phyloP scores from a whole-genome alignment of 2,888 invertebrate genomes.

The Noctuana brunneofusca region DNA sequence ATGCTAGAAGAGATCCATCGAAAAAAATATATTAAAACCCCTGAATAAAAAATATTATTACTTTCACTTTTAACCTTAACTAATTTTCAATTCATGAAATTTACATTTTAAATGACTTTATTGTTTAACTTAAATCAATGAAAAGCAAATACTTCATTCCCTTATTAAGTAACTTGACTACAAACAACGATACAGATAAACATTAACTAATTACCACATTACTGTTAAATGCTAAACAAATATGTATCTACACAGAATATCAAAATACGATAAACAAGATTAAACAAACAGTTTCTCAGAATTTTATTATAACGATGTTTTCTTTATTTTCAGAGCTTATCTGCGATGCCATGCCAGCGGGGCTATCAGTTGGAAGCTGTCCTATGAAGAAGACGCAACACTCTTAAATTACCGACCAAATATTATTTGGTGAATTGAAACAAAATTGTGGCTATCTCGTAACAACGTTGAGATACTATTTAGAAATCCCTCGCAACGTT shows the following conservation, averaged over 20 bases:
- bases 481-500: background rate
- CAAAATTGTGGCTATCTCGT: background rate
- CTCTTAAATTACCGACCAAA: conserved; percentile 8
- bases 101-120: background rate
- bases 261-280: conserved; percentile 18
- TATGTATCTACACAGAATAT: background rate
- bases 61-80: too few species aligned
- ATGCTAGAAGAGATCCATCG: too few species aligned
- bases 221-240: background rate
- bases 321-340: conserved; percentile 68
- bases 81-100: too few species aligned
- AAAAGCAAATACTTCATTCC: background rate
- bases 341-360: conserved; percentile 66
- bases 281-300: conserved; percentile 40
- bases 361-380: conserved; percentile 62
- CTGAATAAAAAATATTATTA: too few species aligned
- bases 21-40: too few species aligned
- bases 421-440: background rate
- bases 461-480: background rate
- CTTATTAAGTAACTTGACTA: background rate
- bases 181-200: background rate
- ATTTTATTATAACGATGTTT: conserved; percentile 44
- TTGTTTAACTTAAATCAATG: background rate
- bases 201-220: conserved; percentile 19
- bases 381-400: conserved; percentile 44